Evolutionary conservation across 1,140 invertebrate genomes (phyloP).

Genomic region (Mizuhopecten yessoensis): DNA sequence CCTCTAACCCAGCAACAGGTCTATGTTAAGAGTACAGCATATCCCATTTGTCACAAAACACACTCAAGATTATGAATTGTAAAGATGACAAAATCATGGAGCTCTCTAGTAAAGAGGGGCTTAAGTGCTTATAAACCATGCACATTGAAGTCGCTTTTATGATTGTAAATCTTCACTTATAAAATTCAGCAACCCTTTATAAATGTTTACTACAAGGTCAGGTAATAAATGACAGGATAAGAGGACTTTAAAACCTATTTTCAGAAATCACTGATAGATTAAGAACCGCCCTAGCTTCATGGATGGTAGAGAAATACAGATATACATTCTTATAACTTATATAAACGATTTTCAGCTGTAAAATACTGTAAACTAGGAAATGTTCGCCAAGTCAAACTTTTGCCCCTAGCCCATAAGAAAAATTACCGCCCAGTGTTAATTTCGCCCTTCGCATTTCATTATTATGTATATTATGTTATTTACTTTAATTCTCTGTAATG

Average conservation of each 20-base stretch:
- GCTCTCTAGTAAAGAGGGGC: neutral
- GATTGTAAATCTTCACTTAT: constrained; percentile 30
- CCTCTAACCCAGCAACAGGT: neutral
- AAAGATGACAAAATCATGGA: constrained; percentile 3
- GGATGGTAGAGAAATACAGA: too few species aligned
- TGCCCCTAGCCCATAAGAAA: too few species aligned
- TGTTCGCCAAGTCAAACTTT: too few species aligned
- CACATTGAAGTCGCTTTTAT: neutral
- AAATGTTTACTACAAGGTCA: neutral
- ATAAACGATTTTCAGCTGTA: too few species aligned
- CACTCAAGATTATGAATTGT: constrained; percentile 34
- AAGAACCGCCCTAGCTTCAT: neutral
- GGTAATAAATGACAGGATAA: neutral
- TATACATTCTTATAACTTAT: too few species aligned
- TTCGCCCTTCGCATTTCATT: too few species aligned
- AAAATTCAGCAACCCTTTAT: neutral
- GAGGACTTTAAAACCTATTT: neutral
- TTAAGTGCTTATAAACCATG: neutral
- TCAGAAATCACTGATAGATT: neutral
- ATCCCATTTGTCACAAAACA: neutral
- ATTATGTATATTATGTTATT: too few species aligned
- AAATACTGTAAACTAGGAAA: too few species aligned
- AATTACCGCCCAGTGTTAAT: too few species aligned
- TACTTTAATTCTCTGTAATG: too few species aligned
- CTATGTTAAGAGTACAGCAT: neutral